Base-by-base conservation (phyloP, 2,113 vertebrate species). In the Pterocles gutturalis region DNA sequence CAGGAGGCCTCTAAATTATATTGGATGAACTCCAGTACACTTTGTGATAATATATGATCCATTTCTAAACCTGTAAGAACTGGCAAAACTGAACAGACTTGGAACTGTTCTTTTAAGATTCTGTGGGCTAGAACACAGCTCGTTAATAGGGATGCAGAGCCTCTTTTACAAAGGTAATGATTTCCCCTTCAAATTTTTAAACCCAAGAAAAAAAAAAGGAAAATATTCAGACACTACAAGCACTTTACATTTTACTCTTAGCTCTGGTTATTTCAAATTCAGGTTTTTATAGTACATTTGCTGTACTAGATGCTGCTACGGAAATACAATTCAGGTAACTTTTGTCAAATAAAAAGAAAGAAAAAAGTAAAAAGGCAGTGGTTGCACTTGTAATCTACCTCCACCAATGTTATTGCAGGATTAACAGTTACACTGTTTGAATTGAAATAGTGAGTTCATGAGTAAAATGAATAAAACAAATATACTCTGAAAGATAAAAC, bases 211-310 rank as follows among this genome's bases (percentile, higher is more conserved):
- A 53, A 31, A 46, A 17, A 28, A 13, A 3, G 17, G 34, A 7
- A 81, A 91, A 69, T 29, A 80, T 5, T 55, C 6, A 1, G 46
- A 58, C 2, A 48, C 33, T 41, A 24, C 8, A 36, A 29, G 22
- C 49, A 72, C 34, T 64, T 46, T 4, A 57, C n/a, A 31, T 73
- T 89, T 84, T 61, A 41, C 10, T 55, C 60, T 75, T 29, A 79
- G 51, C 29, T 82, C 53, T 57, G 24, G 19, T 78, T 81, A 78
- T 75, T 91, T 85, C 53, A 79, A 93, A 87, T 51, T 66, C 60
- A 87, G 73, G 43, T 41, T 41, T 41, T 41, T 13, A 41, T 41
- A 41, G 41, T 41, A 41, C 41, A 31, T n/a, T 20, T 80, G 20
- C 67, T 89, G 45, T 49, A 33, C 33, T 70, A 25, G 24, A 20